Conservation (phyloP, 2,888 invertebrate genomes). For the Antitype chi region DNA sequence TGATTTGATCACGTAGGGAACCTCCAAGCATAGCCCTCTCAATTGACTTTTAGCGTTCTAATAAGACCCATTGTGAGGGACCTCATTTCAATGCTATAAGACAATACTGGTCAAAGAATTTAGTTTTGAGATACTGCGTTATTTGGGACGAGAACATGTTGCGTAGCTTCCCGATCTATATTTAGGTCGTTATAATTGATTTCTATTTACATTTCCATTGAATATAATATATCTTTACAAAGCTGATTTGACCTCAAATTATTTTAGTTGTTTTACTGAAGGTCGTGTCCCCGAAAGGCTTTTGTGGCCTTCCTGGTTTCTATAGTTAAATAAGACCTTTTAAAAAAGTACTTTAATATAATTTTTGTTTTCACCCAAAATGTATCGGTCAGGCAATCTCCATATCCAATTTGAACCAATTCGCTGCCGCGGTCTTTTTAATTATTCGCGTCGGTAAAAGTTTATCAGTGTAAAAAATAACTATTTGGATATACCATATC, state of each 20-base stretch:
- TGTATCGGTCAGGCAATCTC: slow-evolving; percentile 38
- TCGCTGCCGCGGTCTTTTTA: slow-evolving; percentile 38
- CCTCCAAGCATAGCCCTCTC: no score
- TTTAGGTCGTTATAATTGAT: background rate
- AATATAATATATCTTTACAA: background rate
- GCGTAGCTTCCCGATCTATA: background rate
- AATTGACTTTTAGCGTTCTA: no score
- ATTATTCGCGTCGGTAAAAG: slow-evolving; percentile 21
- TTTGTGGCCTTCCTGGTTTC: no score
- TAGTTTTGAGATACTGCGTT: no score
- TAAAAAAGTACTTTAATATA: background rate
- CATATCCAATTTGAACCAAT: slow-evolving; percentile 54
- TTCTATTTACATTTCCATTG: background rate
- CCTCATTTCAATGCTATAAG: no score
- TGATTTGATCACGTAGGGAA: no score
- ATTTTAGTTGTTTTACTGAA: background rate
- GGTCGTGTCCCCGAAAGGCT: no score
- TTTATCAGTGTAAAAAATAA: slow-evolving; percentile 21
- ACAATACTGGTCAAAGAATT: no score
- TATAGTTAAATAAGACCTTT: background rate
- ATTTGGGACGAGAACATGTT: no score
- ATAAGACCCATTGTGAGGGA: no score
- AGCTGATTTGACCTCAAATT: background rate
- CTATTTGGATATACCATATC: slow-evolving; percentile 24
- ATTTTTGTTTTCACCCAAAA: slow-evolving; percentile 12